These are phyloP conservation scores for Aphidius gifuensis DNA, from an alignment of 1,140 invertebrate genomes.

Conservation along the genomic window DNA sequence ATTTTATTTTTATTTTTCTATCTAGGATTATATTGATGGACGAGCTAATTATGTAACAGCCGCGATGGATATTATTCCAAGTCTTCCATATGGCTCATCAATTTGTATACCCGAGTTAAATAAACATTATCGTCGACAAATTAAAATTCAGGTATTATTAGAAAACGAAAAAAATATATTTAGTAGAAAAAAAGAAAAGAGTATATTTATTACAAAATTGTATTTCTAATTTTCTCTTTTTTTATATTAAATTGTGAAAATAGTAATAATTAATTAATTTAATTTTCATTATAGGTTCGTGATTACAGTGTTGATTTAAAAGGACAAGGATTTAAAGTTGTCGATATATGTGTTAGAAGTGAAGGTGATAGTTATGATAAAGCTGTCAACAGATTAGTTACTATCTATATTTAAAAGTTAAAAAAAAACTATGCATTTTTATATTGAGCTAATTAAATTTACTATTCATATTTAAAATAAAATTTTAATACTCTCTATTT, in stretches of 20 bases:
- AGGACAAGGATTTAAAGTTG: conserved; percentile 43
- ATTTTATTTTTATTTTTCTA: conserved; percentile 13
- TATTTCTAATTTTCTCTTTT: not conserved
- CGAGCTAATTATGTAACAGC: conserved; percentile 52
- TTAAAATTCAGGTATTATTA: conserved; percentile 39
- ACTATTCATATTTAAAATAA: conserved; percentile 11
- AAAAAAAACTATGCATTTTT: not conserved
- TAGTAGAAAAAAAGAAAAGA: not conserved
- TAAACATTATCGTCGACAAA: conserved; percentile 49
- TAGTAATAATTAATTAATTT: conserved; percentile 5
- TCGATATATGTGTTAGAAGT: conserved; percentile 56
- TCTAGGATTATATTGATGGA: conserved; percentile 56
- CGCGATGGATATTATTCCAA: conserved; percentile 50
- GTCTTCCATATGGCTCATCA: conserved; percentile 50
- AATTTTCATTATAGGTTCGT: conserved; percentile 39
- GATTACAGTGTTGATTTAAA: conserved; percentile 47
- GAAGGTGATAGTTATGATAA: conserved; percentile 57
- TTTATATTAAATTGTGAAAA: not conserved
- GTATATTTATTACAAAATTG: not conserved
- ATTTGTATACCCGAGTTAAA: conserved; percentile 56
- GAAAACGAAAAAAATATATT: not conserved
- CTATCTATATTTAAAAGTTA: conserved; percentile 31
- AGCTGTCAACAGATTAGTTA: conserved; percentile 50
- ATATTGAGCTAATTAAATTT: not conserved
- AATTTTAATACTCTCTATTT: too few relatives aligned